These are phyloP conservation scores for Linurgus olivaceus DNA, from an alignment of 2,797 vertebrate species.

Conservation along the genomic window DNA sequence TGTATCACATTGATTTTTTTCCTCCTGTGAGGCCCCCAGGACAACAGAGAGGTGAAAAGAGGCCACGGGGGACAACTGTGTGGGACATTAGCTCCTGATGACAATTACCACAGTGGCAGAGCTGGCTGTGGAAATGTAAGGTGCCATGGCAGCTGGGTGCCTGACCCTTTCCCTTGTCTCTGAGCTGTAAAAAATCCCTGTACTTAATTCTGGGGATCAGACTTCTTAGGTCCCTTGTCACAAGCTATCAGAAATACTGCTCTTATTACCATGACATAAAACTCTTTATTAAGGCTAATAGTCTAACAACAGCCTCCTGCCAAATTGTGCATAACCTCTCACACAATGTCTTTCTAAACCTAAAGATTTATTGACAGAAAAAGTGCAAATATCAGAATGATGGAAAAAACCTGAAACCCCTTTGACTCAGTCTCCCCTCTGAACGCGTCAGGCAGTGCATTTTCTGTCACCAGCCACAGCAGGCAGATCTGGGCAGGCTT, in stretches of 20 bases:
- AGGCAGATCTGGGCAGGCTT: not conserved
- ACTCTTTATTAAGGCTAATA: not conserved
- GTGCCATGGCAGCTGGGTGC: not conserved
- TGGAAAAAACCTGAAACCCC: not conserved
- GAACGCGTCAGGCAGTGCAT: rapidly evolving
- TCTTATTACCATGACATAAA: not conserved
- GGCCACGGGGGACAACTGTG: not conserved
- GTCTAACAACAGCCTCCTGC: not conserved
- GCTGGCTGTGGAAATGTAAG: not conserved
- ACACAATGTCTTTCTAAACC: not conserved
- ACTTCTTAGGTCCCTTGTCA: not conserved
- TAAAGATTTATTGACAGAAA: not conserved
- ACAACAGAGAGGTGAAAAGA: not conserved
- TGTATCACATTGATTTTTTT: not conserved
- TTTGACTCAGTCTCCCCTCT: not conserved
- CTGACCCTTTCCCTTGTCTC: not conserved
- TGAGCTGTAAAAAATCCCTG: not conserved
- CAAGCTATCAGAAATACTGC: not conserved
- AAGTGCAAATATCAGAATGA: not conserved
- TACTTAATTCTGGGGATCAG: not conserved
- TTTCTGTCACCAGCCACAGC: not conserved
- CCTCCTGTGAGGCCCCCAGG: not conserved
- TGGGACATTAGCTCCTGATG: not conserved
- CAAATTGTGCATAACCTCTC: not conserved
- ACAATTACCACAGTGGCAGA: not conserved